These are phyloP conservation scores for Callipepla squamata DNA, from an alignment of 2,113 vertebrate species.

Conservation along the genomic window DNA sequence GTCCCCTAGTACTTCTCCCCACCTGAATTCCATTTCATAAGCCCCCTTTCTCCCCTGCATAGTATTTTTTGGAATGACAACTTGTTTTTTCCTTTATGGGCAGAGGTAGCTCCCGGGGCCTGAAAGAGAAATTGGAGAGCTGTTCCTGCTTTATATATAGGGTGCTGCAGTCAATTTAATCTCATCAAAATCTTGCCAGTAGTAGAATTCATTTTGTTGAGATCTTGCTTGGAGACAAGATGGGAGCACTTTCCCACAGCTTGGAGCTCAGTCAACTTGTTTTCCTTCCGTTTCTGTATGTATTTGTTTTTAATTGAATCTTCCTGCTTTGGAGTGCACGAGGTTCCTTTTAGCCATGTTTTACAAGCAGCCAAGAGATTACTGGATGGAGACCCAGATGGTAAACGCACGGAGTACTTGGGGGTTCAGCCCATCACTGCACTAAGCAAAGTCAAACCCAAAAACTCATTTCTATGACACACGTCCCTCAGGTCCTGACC, in stretches of 20 bases:
- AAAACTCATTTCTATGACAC: background rate
- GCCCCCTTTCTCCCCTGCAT: background rate
- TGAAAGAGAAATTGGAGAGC: conserved; percentile 57
- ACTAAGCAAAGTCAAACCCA: background rate
- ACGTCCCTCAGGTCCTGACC: background rate
- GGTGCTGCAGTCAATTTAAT: conserved; percentile 68
- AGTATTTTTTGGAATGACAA: conserved; percentile 53
- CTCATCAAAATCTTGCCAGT: conserved; percentile 73
- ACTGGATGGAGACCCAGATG: background rate
- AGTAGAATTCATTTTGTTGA: conserved; percentile 69
- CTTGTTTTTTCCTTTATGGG: conserved; percentile 66
- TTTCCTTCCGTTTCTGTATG: background rate
- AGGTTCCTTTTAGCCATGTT: background rate
- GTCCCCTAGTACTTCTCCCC: background rate
- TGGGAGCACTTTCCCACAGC: conserved; percentile 35
- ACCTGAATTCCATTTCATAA: conserved; percentile 43
- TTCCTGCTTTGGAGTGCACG: background rate
- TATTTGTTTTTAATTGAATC: conserved; percentile 29
- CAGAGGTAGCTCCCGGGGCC: conserved; percentile 61
- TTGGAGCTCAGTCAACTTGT: conserved; percentile 38
- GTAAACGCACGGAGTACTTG: fast-evolving
- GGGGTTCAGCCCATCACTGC: background rate
- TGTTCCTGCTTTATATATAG: conserved; percentile 49
- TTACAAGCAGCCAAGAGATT: background rate
- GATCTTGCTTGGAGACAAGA: conserved; percentile 69